Conservation (phyloP, 1,140 invertebrate species). For the Xylocopa sonorina region DNA sequence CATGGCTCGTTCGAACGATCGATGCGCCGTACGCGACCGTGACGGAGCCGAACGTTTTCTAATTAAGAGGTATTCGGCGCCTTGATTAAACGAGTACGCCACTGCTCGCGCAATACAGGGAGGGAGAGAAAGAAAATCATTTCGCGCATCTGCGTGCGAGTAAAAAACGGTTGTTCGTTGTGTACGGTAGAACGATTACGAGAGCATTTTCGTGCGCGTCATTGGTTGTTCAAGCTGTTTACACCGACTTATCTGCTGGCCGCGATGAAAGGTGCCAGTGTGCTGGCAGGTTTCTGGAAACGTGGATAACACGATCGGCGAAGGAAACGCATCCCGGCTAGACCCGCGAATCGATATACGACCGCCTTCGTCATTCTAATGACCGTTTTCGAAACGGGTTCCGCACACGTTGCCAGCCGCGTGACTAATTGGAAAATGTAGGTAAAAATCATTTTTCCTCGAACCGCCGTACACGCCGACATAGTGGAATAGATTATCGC, state of each 20-base stretch:
- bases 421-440: background rate
- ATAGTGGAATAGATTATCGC: background rate
- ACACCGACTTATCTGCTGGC: constrained; percentile 23
- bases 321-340: background rate
- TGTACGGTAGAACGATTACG: constrained; percentile 41
- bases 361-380: background rate
- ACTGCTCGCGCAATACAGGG: constrained; percentile 10
- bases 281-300: constrained; percentile 13
- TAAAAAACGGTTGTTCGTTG: constrained; percentile 20
- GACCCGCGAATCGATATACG: constrained; percentile 30
- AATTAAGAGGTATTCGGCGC: constrained; percentile 25
- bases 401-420: background rate
- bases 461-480: background rate
- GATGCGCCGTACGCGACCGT: background rate
- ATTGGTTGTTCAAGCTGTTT: constrained; percentile 28
- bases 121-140: constrained; percentile 35
- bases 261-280: constrained; percentile 12
- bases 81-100: constrained; percentile 44
- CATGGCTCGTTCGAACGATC: background rate
- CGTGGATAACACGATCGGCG: background rate
- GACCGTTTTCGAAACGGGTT: background rate
- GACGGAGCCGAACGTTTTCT: background rate
- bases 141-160: constrained; percentile 40
- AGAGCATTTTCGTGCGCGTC: constrained; percentile 45
- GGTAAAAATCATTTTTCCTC: background rate